These are phyloP conservation scores for Amphibalanus amphitrite DNA, from an alignment of 1,140 invertebrate species.

Conservation along the genomic window DNA sequence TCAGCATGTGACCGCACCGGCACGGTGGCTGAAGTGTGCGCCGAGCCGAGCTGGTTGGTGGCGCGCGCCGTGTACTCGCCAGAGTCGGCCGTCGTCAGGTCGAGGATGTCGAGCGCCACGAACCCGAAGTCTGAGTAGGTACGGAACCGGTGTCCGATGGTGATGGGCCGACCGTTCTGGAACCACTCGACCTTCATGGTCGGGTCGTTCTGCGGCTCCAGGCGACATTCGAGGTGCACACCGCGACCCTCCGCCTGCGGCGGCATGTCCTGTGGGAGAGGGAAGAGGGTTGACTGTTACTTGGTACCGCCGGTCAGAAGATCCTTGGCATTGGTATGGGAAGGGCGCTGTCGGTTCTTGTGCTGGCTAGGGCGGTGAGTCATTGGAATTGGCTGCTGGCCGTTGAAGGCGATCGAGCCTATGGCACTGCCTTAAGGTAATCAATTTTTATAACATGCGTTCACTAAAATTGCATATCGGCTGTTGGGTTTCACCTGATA, in stretches of 20 bases:
- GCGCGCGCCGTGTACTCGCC: conserved; percentile 86
- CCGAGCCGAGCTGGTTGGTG: conserved; percentile 78
- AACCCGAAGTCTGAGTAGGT: conserved; percentile 93
- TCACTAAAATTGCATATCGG: no score
- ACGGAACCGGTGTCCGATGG: conserved; percentile 58
- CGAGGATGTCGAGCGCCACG: conserved; percentile 75
- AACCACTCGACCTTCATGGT: conserved; percentile 95
- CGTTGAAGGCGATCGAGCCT: no score
- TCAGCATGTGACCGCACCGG: conserved; percentile 61
- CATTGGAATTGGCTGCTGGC: no score
- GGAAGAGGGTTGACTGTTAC: no score
- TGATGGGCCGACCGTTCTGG: conserved; percentile 63
- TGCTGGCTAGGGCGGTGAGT: no score
- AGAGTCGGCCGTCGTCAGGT: conserved; percentile 67
- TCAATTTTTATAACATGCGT: no score
- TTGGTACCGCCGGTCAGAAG: no score
- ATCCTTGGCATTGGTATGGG: no score
- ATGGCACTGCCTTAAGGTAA: no score
- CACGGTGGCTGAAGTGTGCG: conserved; percentile 73
- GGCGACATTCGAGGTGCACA: conserved; percentile 77
- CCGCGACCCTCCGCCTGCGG: conserved; percentile 60
- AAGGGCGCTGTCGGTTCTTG: no score
- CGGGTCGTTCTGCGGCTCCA: conserved; percentile 85
- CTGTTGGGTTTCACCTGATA: no score
- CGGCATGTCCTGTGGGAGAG: no score